Conservation (phyloP, 2,888 invertebrate genomes). For the Lasioglossum marginatum region DNA sequence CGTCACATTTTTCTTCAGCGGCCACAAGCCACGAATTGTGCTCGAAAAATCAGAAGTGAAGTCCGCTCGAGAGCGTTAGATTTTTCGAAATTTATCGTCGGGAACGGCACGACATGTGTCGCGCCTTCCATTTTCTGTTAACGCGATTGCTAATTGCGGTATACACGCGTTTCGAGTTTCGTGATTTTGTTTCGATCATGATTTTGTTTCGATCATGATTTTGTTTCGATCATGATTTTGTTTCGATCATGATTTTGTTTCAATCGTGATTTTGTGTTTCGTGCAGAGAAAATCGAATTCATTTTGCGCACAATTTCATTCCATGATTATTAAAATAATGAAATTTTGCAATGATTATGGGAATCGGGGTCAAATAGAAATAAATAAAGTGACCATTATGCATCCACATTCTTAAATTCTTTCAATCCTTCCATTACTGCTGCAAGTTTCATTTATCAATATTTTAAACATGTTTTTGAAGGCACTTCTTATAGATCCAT, state of each 20-base stretch:
- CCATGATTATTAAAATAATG: too few species aligned
- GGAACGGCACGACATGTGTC: neutral
- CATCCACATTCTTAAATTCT: too few species aligned
- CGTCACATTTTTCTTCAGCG: conserved; percentile 13
- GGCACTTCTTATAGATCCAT: too few species aligned
- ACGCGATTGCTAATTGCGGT: neutral
- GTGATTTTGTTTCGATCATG: neutral
- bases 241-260: neutral
- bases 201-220: too few species aligned
- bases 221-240: too few species aligned
- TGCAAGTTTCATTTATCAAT: too few species aligned
- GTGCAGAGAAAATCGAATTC: neutral
- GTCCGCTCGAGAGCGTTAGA: neutral
- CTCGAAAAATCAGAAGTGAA: conserved; percentile 1
- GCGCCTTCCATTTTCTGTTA: neutral
- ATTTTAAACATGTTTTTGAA: too few species aligned
- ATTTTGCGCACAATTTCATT: neutral
- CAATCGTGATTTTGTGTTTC: too few species aligned
- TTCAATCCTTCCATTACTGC: too few species aligned
- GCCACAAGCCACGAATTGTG: neutral
- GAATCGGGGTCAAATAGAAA: too few species aligned
- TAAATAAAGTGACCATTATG: too few species aligned
- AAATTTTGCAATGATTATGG: too few species aligned
- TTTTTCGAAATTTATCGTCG: conserved; percentile 3
- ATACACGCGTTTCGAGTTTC: neutral